These are phyloP conservation scores for Leucophenga maculata DNA, from an alignment of 2,888 invertebrate species.

Conservation along the genomic window DNA sequence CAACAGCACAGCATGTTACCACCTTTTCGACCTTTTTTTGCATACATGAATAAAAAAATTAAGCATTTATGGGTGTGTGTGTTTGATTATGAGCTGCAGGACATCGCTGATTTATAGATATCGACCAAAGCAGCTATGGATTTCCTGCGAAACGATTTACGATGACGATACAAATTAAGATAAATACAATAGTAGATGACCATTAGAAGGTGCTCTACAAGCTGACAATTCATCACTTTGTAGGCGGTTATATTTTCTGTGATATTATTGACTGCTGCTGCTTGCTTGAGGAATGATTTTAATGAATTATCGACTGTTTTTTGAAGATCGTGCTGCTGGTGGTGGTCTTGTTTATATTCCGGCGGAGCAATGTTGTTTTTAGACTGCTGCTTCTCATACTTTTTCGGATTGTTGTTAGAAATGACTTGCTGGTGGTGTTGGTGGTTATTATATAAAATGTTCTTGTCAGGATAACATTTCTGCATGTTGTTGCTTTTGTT, in stretches of 20 bases:
- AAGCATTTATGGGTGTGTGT: not conserved
- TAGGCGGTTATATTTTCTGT: not conserved
- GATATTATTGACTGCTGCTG: not conserved
- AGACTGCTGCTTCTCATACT: not conserved
- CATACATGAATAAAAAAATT: not conserved
- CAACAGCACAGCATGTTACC: not conserved
- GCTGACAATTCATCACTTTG: conserved; percentile 10
- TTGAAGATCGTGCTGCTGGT: conserved; percentile 17
- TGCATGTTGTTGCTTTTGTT: not conserved
- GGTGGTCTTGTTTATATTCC: conserved; percentile 20
- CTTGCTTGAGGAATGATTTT: conserved; percentile 36
- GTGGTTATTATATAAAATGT: conserved; percentile 23
- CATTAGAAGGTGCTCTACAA: conserved; percentile 54
- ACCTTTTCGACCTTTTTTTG: not conserved
- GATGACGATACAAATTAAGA: conserved; percentile 71
- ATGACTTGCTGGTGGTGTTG: conserved; percentile 31
- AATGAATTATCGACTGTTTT: conserved; percentile 17
- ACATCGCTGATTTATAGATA: conserved; percentile 6
- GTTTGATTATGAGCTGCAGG: conserved; percentile 40
- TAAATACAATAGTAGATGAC: conserved; percentile 67
- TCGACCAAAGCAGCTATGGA: conserved; percentile 32
- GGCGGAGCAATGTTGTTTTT: conserved; percentile 21
- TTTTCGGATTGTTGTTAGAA: conserved; percentile 18
- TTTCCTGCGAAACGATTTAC: conserved; percentile 73
- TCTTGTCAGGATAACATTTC: conserved; percentile 3